These are phyloP conservation scores for Amblyraja radiata DNA, from an alignment of 2,797 vertebrate species.

Conservation along the genomic window DNA sequence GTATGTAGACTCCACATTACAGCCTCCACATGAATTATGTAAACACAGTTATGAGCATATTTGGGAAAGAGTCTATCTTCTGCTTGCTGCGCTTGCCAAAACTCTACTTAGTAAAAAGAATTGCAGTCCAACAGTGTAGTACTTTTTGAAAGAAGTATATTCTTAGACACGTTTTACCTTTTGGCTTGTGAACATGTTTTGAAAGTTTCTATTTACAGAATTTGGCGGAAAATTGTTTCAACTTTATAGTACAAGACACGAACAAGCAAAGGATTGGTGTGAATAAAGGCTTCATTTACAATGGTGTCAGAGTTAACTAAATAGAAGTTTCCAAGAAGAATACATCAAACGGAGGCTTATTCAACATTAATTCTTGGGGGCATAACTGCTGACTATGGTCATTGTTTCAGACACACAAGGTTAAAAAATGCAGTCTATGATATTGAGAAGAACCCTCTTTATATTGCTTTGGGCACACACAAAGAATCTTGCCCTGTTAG, in stretches of 20 bases:
- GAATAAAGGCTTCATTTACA: conserved; percentile 14
- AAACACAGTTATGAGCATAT: conserved; percentile 27
- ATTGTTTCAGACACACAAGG: background rate
- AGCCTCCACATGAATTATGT: conserved; percentile 14
- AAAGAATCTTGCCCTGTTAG: background rate
- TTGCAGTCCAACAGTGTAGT: background rate
- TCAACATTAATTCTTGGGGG: background rate
- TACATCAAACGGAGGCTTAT: background rate
- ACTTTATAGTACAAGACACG: background rate
- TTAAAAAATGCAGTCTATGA: background rate
- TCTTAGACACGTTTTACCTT: conserved; percentile 1
- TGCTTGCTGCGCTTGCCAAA: background rate
- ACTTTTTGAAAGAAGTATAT: background rate
- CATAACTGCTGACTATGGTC: background rate
- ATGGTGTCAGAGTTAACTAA: conserved; percentile 28
- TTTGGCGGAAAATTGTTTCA: background rate
- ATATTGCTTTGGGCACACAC: background rate
- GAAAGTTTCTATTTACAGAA: conserved; percentile 26
- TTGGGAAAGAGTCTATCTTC: conserved; percentile 33
- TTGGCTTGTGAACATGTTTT: background rate
- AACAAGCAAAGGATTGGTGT: background rate
- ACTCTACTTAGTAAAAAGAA: conserved; percentile 31
- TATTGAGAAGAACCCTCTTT: background rate
- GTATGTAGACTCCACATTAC: background rate
- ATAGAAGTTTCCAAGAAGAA: background rate